Evolutionary conservation across 2,797 vertebrate species (phyloP), one percentile per base, ranked within the genome.

Genomic region (Muraenolepis orangiensis): DNA sequence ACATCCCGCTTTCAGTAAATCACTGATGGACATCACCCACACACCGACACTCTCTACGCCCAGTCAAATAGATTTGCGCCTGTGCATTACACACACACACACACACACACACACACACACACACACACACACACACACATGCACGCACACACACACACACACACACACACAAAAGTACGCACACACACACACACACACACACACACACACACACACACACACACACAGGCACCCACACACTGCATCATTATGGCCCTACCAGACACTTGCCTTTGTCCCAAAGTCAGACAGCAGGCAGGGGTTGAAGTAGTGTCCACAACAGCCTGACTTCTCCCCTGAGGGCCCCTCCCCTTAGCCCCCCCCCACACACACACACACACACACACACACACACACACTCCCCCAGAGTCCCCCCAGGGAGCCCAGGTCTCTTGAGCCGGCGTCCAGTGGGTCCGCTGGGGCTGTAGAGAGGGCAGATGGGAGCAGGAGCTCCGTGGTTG

Each of bases 381-480:
- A 3, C 32, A 3, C 32, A 3, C 32, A 3, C 32, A 3, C 32
- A 3, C 32, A 3, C 32, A 3, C 32, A 3, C 76, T 78, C 82
- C 78, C 81, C 73, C 70, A 28, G 20, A 29, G 10, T 76, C 89
- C 91, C 91, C 88, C 85, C 0, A 87, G 72, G 91, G 91, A 89
- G 80, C 78, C 76, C 75, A 74, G 79, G 34, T 70, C 68, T 80
- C 76, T 79, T 85, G 87, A 89, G 91, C 88, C 89, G 87, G 78
- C 72, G 82, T 31, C 30, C 42, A 18, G 20, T 51, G 6, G 42
- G 42, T 16, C 42, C 42, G 16, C 36, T 38, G 57, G 74, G 75
- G 80, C 78, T 34, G 76, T 6, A 51, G 79, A 80, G 13, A 81
- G 86, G 83, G 84, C 91, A 93, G 91, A 92, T 93, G 91, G 46